Evolutionary conservation across 1,140 invertebrate genomes (phyloP).

Genomic region (Capitella teleta): DNA sequence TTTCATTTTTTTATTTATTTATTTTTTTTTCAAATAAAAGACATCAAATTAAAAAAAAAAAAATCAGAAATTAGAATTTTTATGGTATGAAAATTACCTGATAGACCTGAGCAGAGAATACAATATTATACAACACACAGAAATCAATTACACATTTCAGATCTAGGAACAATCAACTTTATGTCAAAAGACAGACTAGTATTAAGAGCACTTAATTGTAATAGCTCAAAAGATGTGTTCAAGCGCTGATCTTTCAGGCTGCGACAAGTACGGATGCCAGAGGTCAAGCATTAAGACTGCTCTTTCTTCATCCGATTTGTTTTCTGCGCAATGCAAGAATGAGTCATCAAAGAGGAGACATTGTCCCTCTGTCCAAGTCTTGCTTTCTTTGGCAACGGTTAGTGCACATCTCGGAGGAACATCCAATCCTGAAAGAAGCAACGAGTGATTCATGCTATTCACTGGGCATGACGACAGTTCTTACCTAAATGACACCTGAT

Average conservation of each 20-base stretch:
- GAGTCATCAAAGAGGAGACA: neutral
- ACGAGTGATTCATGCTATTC: neutral
- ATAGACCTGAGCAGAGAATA: neutral
- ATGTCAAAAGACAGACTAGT: neutral
- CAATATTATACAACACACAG: neutral
- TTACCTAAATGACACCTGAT: neutral
- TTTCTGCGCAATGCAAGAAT: neutral
- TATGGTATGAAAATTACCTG: neutral
- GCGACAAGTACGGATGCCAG: neutral
- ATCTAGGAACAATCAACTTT: neutral
- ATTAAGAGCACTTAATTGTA: neutral
- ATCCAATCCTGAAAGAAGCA: neutral
- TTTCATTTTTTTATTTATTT: no score
- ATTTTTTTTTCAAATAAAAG: no score
- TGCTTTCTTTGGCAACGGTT: neutral
- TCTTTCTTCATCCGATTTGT: neutral
- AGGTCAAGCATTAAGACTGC: neutral
- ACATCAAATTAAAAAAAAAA: no score
- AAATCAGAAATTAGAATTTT: no score
- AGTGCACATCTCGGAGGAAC: neutral
- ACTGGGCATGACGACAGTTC: neutral
- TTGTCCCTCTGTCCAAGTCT: neutral
- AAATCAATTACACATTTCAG: neutral
- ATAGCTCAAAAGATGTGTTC: neutral
- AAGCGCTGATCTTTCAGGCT: neutral